Evolutionary conservation across 2,113 vertebrate species (phyloP).

Genomic region (Scartelaos histophorus): DNA sequence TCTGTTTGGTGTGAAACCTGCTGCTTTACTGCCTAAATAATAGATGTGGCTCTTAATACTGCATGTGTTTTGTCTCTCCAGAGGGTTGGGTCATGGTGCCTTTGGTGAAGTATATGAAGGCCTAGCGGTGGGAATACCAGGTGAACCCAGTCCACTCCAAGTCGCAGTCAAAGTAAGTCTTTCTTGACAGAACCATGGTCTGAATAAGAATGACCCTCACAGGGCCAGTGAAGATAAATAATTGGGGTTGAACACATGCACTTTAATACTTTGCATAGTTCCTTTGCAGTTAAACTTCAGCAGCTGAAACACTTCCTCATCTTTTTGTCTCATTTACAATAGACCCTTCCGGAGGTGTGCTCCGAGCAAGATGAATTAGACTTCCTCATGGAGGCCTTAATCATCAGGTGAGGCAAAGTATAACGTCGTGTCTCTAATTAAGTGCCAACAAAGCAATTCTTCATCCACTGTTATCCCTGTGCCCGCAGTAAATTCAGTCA

Average conservation of each 20-base stretch:
- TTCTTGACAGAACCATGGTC: background rate
- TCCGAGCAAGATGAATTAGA: constrained; percentile 98
- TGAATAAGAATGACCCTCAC: constrained; percentile 4
- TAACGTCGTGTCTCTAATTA: background rate
- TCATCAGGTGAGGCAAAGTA: constrained; percentile 87
- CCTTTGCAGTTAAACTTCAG: constrained; percentile 3
- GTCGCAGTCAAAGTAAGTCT: constrained; percentile 94
- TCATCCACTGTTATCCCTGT: constrained; percentile 1
- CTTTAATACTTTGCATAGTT: background rate
- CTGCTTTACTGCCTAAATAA: constrained; percentile 3
- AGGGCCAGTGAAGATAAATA: background rate
- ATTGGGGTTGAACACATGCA: background rate
- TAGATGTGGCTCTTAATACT: constrained; percentile 14
- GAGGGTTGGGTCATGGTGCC: constrained; percentile 95
- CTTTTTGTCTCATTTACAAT: constrained; percentile 16
- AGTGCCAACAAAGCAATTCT: background rate
- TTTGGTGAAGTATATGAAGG: constrained; percentile 99
- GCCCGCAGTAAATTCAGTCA: constrained; percentile 94
- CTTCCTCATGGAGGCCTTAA: constrained; percentile 98
- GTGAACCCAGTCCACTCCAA: constrained; percentile 91
- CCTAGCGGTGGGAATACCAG: constrained; percentile 88
- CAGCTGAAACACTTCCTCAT: background rate
- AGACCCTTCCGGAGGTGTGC: constrained; percentile 98
- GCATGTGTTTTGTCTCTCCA: constrained; percentile 57
- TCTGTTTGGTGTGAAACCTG: background rate